Base-by-base conservation (phyloP, 2,797 vertebrate genomes). In the Alauda arvensis region DNA sequence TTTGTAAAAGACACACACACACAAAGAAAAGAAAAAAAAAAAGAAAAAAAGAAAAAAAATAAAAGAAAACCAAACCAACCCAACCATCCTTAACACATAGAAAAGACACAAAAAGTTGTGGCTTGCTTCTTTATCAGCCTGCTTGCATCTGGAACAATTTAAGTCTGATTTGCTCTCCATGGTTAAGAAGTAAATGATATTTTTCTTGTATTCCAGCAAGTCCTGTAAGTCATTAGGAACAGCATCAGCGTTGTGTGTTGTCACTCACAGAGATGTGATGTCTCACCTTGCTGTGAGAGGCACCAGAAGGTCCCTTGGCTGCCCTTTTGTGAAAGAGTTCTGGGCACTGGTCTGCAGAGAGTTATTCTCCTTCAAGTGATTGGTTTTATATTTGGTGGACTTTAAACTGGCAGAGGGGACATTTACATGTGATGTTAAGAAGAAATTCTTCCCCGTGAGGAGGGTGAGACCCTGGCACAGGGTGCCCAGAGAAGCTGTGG, bases 41-140 rank as follows among this genome's bases (percentile, higher is more conserved):
- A 8, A 11, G 19, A 31, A 49, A 14, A 72, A 37, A 37, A 37
- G 34, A 48, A 40, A 57, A 34, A 18, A 9, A 18, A 20, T 8
- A 43, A 19, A 10, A 11, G 20, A 31, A 49, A 14, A 72, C 29
- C 12, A 49, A 39, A n/a, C 40, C 40, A 37, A 37, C 40, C 40
- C 40, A 24, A 8, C 0, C 14, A 39, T 18, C 16, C 39, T 4
- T 8, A 62, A 34, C 1, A 2, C 24, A 23, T 1, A 67, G 69
- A 80, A 25, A 75, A 83, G 59, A 49, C 34, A 59, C 6, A 29
- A 53, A 79, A 66, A 61, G 21, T 0, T 40, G 1, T 52, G 80
- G 4, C 16, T 82, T 87, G 25, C 19, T 75, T 75, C 42, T 83
- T 59, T 75, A 31, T 26, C 40, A 82, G 19, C 39, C 37, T 42